Evolutionary conservation across 2,797 vertebrate genomes (phyloP).

Genomic region (Galago senegalensis): DNA sequence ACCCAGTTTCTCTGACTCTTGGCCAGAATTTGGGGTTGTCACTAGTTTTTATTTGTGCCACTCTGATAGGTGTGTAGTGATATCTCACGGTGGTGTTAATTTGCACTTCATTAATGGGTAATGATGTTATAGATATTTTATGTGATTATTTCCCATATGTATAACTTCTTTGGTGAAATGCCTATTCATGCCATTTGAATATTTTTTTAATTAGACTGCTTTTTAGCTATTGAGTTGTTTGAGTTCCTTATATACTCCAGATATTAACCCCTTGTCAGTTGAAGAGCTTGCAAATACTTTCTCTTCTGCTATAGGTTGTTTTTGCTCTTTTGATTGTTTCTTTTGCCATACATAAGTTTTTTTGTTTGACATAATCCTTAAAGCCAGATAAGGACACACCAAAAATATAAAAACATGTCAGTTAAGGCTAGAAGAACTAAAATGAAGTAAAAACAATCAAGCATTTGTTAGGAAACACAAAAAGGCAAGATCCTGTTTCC

Average conservation of each 20-base stretch:
- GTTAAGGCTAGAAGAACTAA: too few relatives aligned
- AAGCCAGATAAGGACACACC: background rate
- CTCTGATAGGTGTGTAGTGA: background rate
- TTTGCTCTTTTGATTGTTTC: background rate
- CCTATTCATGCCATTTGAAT: constrained; percentile 2
- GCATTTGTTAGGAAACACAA: too few relatives aligned
- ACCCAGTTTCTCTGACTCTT: background rate
- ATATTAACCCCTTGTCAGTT: background rate
- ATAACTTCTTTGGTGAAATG: background rate
- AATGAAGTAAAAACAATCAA: too few relatives aligned
- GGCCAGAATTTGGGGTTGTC: background rate
- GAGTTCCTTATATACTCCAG: background rate
- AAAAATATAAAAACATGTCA: background rate
- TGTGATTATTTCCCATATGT: background rate
- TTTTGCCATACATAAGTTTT: background rate
- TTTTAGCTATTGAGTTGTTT: background rate
- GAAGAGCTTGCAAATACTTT: background rate
- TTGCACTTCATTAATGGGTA: background rate
- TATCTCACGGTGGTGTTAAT: background rate
- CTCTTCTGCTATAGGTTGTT: background rate
- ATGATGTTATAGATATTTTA: background rate
- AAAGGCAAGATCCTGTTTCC: too few relatives aligned
- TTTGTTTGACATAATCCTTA: background rate
- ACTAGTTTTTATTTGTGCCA: constrained; percentile 22
- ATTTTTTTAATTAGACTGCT: background rate